Conservation (phyloP, 2,888 invertebrate genomes). For the Stenurella melanura region DNA sequence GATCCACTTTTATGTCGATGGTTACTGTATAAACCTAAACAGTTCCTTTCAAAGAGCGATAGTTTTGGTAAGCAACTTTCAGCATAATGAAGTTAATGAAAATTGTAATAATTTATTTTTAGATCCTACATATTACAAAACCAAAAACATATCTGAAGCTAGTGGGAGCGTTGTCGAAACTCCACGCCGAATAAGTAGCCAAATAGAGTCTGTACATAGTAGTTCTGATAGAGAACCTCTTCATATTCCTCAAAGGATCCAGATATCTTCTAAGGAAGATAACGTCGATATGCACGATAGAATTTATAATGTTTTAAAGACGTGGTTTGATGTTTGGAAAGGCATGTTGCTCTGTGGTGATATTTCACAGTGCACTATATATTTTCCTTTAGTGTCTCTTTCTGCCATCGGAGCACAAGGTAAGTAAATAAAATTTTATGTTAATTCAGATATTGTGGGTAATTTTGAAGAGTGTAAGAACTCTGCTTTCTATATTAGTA, state of each 20-base stretch:
- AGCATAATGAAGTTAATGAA: background rate
- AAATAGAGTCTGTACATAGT: slow-evolving; percentile 74
- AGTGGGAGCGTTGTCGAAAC: slow-evolving; percentile 67
- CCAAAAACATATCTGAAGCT: slow-evolving; percentile 63
- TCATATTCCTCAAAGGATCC: slow-evolving; percentile 56
- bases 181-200: slow-evolving; percentile 73
- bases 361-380: slow-evolving; percentile 77
- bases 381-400: slow-evolving; percentile 77
- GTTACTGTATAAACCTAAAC: slow-evolving; percentile 76
- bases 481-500: too few species aligned
- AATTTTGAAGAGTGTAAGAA: too few species aligned
- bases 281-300: slow-evolving; percentile 68
- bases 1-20: slow-evolving; percentile 81
- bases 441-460: too few species aligned
- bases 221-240: slow-evolving; percentile 72
- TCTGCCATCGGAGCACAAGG: slow-evolving; percentile 76
- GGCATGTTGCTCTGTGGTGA: slow-evolving; percentile 76
- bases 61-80: slow-evolving; percentile 49
- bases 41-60: slow-evolving; percentile 47
- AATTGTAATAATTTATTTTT: slow-evolving; percentile 14
- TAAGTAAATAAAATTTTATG: slow-evolving; percentile 41
- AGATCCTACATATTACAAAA: slow-evolving; percentile 51
- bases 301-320: slow-evolving; percentile 70
- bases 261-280: slow-evolving; percentile 58
- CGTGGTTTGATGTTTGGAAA: slow-evolving; percentile 76